These are phyloP conservation scores for Cyrtonyx montezumae DNA, from an alignment of 2,113 vertebrate species.

Conservation along the genomic window DNA sequence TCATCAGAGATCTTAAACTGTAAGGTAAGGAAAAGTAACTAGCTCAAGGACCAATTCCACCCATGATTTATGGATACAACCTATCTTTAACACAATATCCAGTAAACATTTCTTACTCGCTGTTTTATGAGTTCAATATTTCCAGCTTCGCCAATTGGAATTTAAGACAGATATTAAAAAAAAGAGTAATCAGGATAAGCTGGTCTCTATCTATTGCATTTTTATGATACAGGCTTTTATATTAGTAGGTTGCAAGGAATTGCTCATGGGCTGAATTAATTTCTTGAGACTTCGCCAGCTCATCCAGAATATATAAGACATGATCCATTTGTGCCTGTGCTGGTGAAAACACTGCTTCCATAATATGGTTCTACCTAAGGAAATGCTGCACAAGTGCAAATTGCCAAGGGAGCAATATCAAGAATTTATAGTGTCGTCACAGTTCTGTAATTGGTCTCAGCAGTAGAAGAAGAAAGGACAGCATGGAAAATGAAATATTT, in stretches of 20 bases:
- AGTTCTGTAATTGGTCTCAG: slow-evolving; percentile 41
- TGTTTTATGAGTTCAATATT: background rate
- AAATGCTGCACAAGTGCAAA: slow-evolving; percentile 15
- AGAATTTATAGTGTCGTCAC: slow-evolving; percentile 48
- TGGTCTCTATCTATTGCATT: background rate
- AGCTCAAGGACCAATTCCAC: background rate
- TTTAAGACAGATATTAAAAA: background rate
- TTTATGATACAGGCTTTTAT: slow-evolving; percentile 11
- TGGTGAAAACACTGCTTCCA: slow-evolving; percentile 29
- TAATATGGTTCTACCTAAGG: slow-evolving; percentile 3
- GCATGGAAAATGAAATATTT: slow-evolving; percentile 29
- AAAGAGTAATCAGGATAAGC: background rate
- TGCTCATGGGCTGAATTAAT: slow-evolving; percentile 4
- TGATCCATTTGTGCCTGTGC: background rate
- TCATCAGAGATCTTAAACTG: background rate
- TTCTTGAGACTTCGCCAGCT: background rate
- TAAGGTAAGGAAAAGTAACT: background rate
- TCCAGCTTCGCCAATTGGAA: background rate
- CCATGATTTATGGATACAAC: background rate
- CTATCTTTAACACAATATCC: background rate
- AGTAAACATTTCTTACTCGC: background rate
- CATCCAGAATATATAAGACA: background rate
- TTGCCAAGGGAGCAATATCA: background rate
- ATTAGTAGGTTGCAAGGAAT: background rate
- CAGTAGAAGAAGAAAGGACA: background rate